These are phyloP conservation scores for Mesorhabditis spiculigera DNA, from an alignment of 2,888 invertebrate species.

Conservation along the genomic window DNA sequence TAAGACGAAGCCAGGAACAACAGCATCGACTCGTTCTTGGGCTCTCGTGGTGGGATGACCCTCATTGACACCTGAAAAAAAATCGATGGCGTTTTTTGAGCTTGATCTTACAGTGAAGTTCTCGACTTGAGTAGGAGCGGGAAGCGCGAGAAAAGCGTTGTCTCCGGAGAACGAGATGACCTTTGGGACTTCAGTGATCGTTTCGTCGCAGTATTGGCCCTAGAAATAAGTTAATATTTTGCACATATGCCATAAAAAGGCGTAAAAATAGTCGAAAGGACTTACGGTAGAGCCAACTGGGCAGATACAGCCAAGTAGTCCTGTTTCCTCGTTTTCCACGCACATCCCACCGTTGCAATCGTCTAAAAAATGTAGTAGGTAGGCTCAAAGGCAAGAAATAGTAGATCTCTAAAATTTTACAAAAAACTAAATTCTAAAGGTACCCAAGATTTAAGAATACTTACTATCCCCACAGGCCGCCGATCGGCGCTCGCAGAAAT, in stretches of 20 bases:
- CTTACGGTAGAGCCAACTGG: conserved; percentile 25
- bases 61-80: background rate
- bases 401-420: too few species aligned
- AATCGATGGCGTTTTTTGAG: background rate
- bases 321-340: conserved; percentile 35
- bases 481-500: conserved; percentile 40
- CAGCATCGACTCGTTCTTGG: conserved; percentile 6
- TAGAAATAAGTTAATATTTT: background rate
- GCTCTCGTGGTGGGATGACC: background rate
- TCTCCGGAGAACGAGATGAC: background rate
- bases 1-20: conserved; percentile 4
- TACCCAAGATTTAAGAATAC: background rate
- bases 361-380: conserved; percentile 17
- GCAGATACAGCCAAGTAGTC: conserved; percentile 42
- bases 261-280: background rate
- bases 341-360: conserved; percentile 40
- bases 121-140: background rate
- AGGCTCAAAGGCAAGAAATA: background rate
- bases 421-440: too few species aligned
- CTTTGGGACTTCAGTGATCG: background rate
- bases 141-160: background rate
- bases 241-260: background rate
- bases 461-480: conserved; percentile 27
- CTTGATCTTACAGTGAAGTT: background rate
- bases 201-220: background rate